Percentiles rank a stretch among this genome's conserved stretches.
Conservation (phyloP, 2,797 vertebrate genomes). For the Tangara arthus region DNA sequence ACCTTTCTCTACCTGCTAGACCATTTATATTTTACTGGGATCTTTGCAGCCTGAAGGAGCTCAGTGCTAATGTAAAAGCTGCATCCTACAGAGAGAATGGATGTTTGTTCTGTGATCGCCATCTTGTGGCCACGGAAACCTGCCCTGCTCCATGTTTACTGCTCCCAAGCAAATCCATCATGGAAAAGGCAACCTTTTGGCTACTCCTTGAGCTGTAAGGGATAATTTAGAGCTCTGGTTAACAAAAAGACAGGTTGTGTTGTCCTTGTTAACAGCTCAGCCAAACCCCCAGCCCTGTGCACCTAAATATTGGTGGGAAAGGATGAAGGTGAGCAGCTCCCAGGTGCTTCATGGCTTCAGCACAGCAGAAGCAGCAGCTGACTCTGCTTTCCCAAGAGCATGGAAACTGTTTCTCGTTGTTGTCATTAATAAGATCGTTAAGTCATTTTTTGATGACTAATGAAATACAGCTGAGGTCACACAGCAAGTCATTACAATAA, state of each 20-base stretch:
- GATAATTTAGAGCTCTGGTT: neutral
- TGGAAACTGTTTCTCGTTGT: neutral
- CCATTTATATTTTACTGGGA: neutral
- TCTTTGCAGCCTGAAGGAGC: neutral
- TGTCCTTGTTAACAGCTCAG: neutral
- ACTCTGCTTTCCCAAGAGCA: neutral
- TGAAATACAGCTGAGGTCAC: neutral
- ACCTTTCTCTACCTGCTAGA: neutral
- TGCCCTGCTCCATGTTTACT: neutral
- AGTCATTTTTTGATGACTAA: neutral
- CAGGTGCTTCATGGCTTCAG: neutral
- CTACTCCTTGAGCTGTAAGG: neutral
- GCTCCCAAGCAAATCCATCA: neutral
- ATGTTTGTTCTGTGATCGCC: slow-evolving; percentile 63
- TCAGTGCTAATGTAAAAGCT: neutral
- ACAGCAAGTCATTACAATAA: neutral
- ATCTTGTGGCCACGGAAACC: slow-evolving; percentile 63
- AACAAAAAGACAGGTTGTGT: neutral
- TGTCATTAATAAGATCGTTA: fast-evolving
- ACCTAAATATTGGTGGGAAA: neutral
- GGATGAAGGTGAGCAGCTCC: neutral
- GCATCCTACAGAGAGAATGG: neutral
- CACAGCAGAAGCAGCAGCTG: neutral
- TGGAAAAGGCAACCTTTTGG: neutral
- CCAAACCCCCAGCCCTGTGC: neutral